These are phyloP conservation scores for Melanargia galathea DNA, from an alignment of 2,888 invertebrate genomes.

Conservation along the genomic window DNA sequence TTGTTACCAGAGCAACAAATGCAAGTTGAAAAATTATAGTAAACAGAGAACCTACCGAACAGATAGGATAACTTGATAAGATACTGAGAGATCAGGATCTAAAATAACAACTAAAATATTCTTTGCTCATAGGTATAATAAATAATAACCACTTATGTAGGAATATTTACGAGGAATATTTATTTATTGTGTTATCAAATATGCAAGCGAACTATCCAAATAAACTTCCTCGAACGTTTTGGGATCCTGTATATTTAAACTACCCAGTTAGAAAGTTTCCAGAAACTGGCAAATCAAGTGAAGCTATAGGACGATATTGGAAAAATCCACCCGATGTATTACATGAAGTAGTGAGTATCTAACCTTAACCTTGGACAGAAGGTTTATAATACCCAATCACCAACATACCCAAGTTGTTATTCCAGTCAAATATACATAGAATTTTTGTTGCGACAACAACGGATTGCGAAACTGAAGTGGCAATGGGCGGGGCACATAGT, in stretches of 20 bases:
- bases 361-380: not conserved
- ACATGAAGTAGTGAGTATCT: slow-evolving; percentile 51
- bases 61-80: not conserved
- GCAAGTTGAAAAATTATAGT: not conserved
- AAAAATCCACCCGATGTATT: slow-evolving; percentile 57
- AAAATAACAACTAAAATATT: no score
- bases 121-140: not conserved
- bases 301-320: slow-evolving; percentile 57
- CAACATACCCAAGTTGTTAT: no score
- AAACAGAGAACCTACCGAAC: not conserved
- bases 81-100: not conserved
- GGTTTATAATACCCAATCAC: no score
- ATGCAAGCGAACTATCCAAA: slow-evolving; percentile 66
- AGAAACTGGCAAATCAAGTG: slow-evolving; percentile 57
- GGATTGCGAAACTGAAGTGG: no score
- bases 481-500: no score
- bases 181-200: not conserved
- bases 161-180: not conserved
- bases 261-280: slow-evolving; percentile 64
- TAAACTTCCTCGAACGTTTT: slow-evolving; percentile 50
- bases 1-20: slow-evolving; percentile 20
- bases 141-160: not conserved
- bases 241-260: slow-evolving; percentile 62
- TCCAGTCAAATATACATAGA: no score
- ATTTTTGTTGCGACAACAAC: no score